Percentiles rank a stretch among this genome's conserved stretches.
phyloP scores from a whole-genome alignment of 2,113 vertebrate species.

The Seriola rivoliana region DNA sequence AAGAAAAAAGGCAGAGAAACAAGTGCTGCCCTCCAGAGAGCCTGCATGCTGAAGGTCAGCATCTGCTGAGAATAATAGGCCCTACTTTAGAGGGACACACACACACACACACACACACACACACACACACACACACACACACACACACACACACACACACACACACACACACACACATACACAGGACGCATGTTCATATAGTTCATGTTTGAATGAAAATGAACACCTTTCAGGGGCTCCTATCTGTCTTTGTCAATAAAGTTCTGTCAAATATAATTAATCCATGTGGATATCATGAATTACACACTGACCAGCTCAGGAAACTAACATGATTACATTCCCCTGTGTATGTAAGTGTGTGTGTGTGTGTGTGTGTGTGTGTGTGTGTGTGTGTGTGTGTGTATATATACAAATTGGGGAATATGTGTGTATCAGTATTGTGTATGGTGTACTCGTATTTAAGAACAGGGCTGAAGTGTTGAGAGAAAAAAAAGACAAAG shows the following conservation, averaged over 20 bases:
- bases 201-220: constrained; percentile 68
- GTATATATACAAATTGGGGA: constrained; percentile 23
- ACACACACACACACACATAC: no score
- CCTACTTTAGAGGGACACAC: constrained; percentile 38
- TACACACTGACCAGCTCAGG: constrained; percentile 66
- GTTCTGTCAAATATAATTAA: constrained; percentile 72
- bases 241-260: constrained; percentile 81
- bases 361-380: constrained; percentile 21
- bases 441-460: constrained; percentile 5
- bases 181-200: constrained; percentile 33
- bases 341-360: constrained; percentile 42
- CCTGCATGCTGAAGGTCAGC: constrained; percentile 76
- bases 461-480: constrained; percentile 16
- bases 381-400: constrained; percentile 36
- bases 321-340: constrained; percentile 76
- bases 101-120: background rate
- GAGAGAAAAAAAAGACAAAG: background rate
- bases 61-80: constrained; percentile 75
- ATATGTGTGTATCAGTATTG: constrained; percentile 21
- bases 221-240: constrained; percentile 70
- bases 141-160: no score
- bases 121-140: no score
- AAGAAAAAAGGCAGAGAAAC: constrained; percentile 49
- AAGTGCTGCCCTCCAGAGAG: constrained; percentile 73
- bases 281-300: constrained; percentile 70